Base-by-base conservation (phyloP, 2,797 vertebrate genomes). In the Meda fulgida region DNA sequence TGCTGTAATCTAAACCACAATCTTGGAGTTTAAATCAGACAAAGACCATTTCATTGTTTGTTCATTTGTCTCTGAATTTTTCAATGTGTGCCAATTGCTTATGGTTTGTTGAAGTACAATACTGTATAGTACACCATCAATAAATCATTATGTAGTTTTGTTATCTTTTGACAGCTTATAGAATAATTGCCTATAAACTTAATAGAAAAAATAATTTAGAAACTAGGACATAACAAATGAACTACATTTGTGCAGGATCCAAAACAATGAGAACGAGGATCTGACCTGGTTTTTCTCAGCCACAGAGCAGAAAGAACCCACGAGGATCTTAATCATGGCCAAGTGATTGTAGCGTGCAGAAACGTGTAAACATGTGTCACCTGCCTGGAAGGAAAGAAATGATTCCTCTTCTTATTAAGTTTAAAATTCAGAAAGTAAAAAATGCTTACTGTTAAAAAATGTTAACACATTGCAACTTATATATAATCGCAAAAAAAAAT, bases 231-330 rank as follows among this genome's bases (percentile, higher is more conserved):
- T 48, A 69, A 69, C 29, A 34, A 48, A 46, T 31, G 29, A 69
- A 69, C 11, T 16, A 53, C 66, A n/a, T 16, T 55, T 34, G 29
- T n/a, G 66, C 11, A 40, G 55, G 53, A 63, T 70, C 31, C 53
- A 46, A 60, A 80, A 40, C 38, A 34, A 71, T 31, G 19, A 55
- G 51, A 67, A 53, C 13, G 38, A 46, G 7, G 48, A 73, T 38
- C 96, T 96, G 92, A 97, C 97, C 97, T 97, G 95, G 92, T 98
- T 98, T 92, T 93, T 96, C 93, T 96, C 96, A 87, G 94, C 93
- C 91, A 96, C 94, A 88, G 96, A 96, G 94, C 96, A 97, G 89
- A 95, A 94, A 89, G 96, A 95, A 88, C 92, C 94, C 92, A 97
- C 94, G 90, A 98, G 96, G 85, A 96, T 94, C 91, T 96, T 96